Evolutionary conservation across 2,797 vertebrate species (phyloP).

Genomic region (Mormyrops attenuatus): DNA sequence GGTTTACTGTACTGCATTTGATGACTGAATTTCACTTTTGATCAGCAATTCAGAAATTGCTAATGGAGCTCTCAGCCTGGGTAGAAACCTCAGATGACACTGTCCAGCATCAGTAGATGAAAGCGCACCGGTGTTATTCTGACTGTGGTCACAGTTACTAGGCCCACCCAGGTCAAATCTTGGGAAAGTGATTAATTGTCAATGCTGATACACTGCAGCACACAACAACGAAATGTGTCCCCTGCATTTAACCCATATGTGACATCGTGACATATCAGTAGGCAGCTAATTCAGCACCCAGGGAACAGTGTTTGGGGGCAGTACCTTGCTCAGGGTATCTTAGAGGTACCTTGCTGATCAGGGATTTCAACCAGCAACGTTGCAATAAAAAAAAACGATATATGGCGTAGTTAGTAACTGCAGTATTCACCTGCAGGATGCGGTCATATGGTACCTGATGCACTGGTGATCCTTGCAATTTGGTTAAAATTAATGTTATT

Average conservation of each 20-base stretch:
- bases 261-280: not conserved
- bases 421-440: not conserved
- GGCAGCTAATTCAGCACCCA: not conserved
- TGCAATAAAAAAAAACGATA: not conserved
- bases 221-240: not conserved
- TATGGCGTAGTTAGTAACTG: not conserved
- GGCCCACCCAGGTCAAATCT: not conserved
- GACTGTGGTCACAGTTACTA: not conserved
- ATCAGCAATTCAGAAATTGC: not conserved
- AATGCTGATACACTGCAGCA: not conserved
- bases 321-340: not conserved
- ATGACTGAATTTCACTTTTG: not conserved
- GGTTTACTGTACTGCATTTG: not conserved
- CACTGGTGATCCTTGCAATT: not conserved
- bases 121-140: not conserved
- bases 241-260: not conserved
- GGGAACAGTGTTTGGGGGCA: not conserved
- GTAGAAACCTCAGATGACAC: not conserved
- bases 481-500: not conserved
- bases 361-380: not conserved
- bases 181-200: not conserved
- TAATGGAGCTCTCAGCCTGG: not conserved
- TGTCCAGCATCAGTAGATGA: not conserved
- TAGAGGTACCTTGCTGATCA: not conserved
- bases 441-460: not conserved